Percentiles rank a stretch among this genome's conserved stretches.
Evolutionary conservation across 2,797 vertebrate species (phyloP).

Genomic region (Octomys mimax): DNA sequence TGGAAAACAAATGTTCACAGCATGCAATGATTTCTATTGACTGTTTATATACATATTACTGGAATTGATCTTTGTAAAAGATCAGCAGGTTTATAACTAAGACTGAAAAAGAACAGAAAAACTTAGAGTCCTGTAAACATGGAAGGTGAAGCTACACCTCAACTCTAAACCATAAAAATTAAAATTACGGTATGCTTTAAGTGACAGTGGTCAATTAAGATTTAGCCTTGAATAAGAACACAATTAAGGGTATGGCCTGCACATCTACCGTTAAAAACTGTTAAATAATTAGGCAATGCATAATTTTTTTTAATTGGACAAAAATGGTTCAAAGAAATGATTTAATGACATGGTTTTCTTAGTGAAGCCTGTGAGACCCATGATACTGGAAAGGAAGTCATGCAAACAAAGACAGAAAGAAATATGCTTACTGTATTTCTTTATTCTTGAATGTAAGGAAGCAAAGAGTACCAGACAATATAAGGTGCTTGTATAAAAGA

Average conservation of each 20-base stretch:
- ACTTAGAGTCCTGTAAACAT: background rate
- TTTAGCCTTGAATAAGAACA: conserved; percentile 37
- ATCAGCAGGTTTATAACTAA: background rate
- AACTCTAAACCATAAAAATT: conserved; percentile 10
- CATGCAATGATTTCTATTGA: background rate
- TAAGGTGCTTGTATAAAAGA: background rate
- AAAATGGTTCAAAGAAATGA: conserved; percentile 20
- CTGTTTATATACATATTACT: background rate
- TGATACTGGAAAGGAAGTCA: background rate
- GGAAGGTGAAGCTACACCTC: conserved; percentile 10
- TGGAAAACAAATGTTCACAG: background rate
- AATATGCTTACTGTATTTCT: background rate
- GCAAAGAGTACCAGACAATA: conserved; percentile 7
- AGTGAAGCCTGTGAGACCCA: background rate
- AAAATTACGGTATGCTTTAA: conserved; percentile 34
- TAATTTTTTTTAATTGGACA: background rate
- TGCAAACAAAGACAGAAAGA: background rate
- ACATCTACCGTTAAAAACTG: background rate
- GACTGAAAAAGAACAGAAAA: conserved; percentile 16
- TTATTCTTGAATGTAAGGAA: conserved; percentile 48
- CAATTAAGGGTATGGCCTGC: background rate
- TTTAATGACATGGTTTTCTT: background rate
- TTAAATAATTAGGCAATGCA: background rate
- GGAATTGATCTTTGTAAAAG: background rate
- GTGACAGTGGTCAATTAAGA: background rate